A percentile compares a stretch with the other conserved stretches of the same genome.
These are phyloP conservation scores for Bombyx mori DNA, from an alignment of 1,140 invertebrate species.

Conservation along the genomic window ASM3026992v2 NC_085117.1:14461501-14462000, in stretches of 20 bases:
- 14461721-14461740: slow-evolving; percentile 52
- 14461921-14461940: too few relatives aligned
- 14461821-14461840: too few relatives aligned
- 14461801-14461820: too few relatives aligned
- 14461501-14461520: too few relatives aligned
- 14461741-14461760: slow-evolving; percentile 52
- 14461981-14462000: too few relatives aligned
- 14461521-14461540: too few relatives aligned
- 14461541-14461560: slow-evolving; percentile 7
- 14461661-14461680: slow-evolving; percentile 64
- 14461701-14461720: slow-evolving; percentile 58
- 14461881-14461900: too few relatives aligned
- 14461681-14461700: slow-evolving; percentile 50
- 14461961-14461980: too few relatives aligned
- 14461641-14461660: slow-evolving; percentile 57
- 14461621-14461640: slow-evolving; percentile 39
- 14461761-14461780: slow-evolving; percentile 45
- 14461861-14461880: too few relatives aligned
- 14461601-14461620: slow-evolving; percentile 63
- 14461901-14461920: too few relatives aligned
- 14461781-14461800: slow-evolving; percentile 25
- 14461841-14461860: too few relatives aligned
- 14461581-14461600: slow-evolving; percentile 61
- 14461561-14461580: slow-evolving; percentile 39
- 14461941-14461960: too few relatives aligned